phyloP scores from a whole-genome alignment of 35 echinoderm and acorn worm species.

The Nesometra sesokonis region DNA sequence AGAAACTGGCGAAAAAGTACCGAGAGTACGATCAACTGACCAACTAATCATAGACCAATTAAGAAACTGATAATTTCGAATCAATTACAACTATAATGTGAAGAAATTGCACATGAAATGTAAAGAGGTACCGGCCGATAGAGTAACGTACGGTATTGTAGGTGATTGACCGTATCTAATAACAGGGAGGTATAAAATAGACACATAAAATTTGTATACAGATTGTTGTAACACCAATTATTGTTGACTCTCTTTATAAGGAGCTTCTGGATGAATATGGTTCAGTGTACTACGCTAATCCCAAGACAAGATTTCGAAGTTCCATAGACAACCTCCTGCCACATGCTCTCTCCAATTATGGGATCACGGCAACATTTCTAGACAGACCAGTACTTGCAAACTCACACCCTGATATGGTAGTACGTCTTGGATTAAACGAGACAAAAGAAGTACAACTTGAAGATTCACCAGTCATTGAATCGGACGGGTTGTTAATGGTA shows the following conservation, averaged over 20 bases:
- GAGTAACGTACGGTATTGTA: no score
- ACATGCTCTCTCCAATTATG: not conserved
- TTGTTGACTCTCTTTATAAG: not conserved
- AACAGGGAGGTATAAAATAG: no score
- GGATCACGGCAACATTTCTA: not conserved
- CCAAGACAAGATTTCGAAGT: conserved; percentile 1
- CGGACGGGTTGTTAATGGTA: not conserved
- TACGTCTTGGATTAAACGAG: not conserved
- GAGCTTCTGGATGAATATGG: conserved; percentile 23
- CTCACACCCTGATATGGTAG: conserved; percentile 8
- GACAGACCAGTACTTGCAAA: not conserved
- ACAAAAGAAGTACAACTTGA: not conserved
- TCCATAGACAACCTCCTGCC: conserved; percentile 17
- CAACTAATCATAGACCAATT: no score
- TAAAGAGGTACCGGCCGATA: no score
- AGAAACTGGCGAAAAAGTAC: no score
- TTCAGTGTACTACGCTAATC: conserved; percentile 12
- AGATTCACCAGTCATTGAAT: not conserved
- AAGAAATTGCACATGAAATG: no score
- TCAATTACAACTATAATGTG: no score
- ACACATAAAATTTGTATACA: not conserved
- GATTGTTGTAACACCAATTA: not conserved
- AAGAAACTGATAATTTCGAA: no score
- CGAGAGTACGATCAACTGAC: no score
- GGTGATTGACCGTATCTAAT: no score